Base-by-base conservation (phyloP, 2,888 invertebrate genomes). In the Cheilosia impressa region DNA sequence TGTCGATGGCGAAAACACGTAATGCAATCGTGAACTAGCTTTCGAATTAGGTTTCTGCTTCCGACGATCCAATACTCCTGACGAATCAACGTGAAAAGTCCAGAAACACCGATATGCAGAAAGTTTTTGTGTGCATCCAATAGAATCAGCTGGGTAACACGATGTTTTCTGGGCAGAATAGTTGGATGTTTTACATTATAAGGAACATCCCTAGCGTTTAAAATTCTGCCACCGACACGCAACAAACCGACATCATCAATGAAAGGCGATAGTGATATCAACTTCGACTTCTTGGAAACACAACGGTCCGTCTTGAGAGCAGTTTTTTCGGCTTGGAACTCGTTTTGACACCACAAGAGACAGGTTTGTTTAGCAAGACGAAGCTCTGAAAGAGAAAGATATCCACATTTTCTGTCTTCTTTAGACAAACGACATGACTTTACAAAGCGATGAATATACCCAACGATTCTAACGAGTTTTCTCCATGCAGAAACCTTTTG, bases 171-270 rank as follows among this genome's bases (percentile, higher is more conserved):
- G 0, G 53, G 53, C 24, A 76, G 53, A 45, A 68, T 68, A 7
- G 27, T 7, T 34, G 69, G 60, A 34, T 77, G 62, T 68, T 38
- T 60, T n/a, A 77, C 19, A 34, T 22, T 17, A 34, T 53, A 62
- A 10, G 53, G 31, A 68, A 76, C 77, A 55, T 69, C 31, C 27
- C 31, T 19, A 15, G 66, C 66, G 15, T 53, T 60, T 1, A 43
- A 27, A 53, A 68, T 77, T 47, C 55, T 62, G n/a, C 65, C 62
- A 41, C 78, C 71, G n/a, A 71, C 38, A 15, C 53, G 57, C 63
- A 78, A 34, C 24, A 78, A 50, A 22, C 71, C 58, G 22, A 38
- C 43, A 6, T 17, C 38, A 53, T 79, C 72, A 45, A 53, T 2
- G 9, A 60, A 60, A 17, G 79, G 53, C 24, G 71, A 72, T 13